A percentile compares a stretch with the other conserved stretches of the same genome.
Conservation (phyloP, 1,140 invertebrate species). For the Epicauta chinensis region DNA sequence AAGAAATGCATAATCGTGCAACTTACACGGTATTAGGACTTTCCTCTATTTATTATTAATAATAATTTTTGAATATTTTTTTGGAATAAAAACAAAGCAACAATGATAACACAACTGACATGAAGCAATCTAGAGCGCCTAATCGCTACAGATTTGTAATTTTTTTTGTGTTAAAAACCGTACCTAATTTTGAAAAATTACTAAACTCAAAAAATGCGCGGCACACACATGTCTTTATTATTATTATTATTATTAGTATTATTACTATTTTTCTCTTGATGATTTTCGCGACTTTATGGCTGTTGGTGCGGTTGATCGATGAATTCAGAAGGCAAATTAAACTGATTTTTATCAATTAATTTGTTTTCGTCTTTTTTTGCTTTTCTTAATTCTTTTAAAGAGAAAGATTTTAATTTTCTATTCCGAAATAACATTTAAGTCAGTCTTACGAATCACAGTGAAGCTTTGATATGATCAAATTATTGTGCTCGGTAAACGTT, state of each 20-base stretch:
- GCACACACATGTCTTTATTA: constrained; percentile 30
- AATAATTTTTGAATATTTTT: too few species aligned
- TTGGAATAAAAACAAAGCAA: constrained; percentile 24
- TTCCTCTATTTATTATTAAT: too few species aligned
- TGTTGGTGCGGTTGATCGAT: constrained; percentile 20
- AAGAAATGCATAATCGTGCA: constrained; percentile 1
- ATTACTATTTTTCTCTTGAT: too few species aligned
- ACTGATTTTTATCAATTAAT: neutral
- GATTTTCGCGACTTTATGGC: constrained; percentile 21
- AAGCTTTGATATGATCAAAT: constrained; percentile 47
- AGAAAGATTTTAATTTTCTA: constrained; percentile 29
- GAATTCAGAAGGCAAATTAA: neutral
- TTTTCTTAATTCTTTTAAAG: too few species aligned
- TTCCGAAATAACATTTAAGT: constrained; percentile 43
- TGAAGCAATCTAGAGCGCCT: constrained; percentile 25
- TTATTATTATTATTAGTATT: neutral
- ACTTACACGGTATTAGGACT: too few species aligned
- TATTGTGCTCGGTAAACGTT: constrained; percentile 42
- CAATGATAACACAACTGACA: constrained; percentile 30
- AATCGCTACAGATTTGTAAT: constrained; percentile 19
- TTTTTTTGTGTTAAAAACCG: constrained; percentile 36
- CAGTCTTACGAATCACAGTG: constrained; percentile 46
- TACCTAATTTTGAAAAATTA: constrained; percentile 34
- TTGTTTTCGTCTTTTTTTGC: neutral
- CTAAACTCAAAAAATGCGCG: constrained; percentile 31